Evolutionary conservation across 2,113 vertebrate genomes (phyloP), one percentile per base, ranked within the genome.

Genomic region (Brachypteracias leptosomus): DNA sequence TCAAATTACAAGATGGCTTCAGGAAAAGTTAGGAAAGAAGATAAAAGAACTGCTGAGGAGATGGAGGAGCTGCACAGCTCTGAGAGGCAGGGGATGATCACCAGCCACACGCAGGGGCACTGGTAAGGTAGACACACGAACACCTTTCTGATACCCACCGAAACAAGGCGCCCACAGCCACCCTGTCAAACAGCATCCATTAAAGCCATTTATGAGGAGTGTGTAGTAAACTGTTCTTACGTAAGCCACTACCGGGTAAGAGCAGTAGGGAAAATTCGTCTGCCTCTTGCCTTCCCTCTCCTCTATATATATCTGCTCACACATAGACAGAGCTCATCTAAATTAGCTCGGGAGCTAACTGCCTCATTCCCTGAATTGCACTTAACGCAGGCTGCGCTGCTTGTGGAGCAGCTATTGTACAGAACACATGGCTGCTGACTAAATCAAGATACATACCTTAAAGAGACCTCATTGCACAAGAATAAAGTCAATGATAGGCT

Each of bases 331-430:
- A 93, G 75, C 93, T 87, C 84, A 46, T 82, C 85, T 67, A 44
- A 91, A 86, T 82, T 71, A 95, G 83, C 85, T 82, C 8, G 4
- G 95, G 82, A 93, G 93, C 90, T 49, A 91, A 95, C 55, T 81
- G 85, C 95, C 87, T 95, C 87, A 24, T 75, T 96, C 93, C 80
- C 90, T 91, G 76, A 89, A 95, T 42, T 76, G 95, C 94, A 90
- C 94, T 89, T 47, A 8, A 68, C 88, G 88, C 80, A 20, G 74
- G 74, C 42, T 31, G 12, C 2, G 7, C 83, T 5, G 82, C 75
- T 90, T 7, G 36, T 40, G 84, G 76, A 83, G 88, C 85, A 89
- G 95, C 88, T 85, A 93, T 84, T 80, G 85, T 66, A 70, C 62
- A 51, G 74, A 90, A 35, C 94, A 85, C 94, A 96, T 26, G 86